phyloP scores from a whole-genome alignment of 2,888 invertebrate genomes.

The Psylliodes chrysocephalus region DNA sequence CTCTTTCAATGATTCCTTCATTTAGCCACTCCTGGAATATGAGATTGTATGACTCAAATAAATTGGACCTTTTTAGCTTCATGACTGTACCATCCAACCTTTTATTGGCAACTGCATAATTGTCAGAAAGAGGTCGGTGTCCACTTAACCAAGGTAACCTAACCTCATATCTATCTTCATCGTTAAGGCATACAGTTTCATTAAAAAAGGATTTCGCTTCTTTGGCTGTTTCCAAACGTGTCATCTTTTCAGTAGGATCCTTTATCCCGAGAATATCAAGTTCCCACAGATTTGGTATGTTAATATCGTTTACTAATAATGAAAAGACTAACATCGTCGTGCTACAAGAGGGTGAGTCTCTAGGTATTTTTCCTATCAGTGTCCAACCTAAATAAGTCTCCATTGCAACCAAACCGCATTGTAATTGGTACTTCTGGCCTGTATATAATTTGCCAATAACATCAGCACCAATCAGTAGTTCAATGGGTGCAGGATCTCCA shows the following conservation, averaged over 20 bases:
- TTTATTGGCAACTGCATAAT: too few species aligned
- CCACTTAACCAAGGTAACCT: conserved; percentile 48
- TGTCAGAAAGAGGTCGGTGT: conserved; percentile 42
- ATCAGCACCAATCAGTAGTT: too few species aligned
- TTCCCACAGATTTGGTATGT: too few species aligned
- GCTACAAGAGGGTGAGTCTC: not conserved
- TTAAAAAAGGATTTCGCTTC: too few species aligned
- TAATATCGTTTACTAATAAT: not conserved
- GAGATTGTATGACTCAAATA: not conserved
- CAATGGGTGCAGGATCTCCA: too few species aligned
- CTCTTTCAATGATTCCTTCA: conserved; percentile 11
- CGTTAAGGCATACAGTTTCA: conserved; percentile 32
- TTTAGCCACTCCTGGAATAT: conserved; percentile 12
- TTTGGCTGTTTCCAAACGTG: too few species aligned
- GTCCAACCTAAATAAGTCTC: conserved; percentile 12
- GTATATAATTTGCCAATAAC: not conserved
- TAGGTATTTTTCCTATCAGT: not conserved
- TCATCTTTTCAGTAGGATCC: too few species aligned
- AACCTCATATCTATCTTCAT: conserved; percentile 48
- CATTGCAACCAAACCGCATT: not conserved
- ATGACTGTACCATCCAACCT: not conserved
- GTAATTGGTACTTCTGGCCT: too few species aligned
- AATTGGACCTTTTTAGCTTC: not conserved
- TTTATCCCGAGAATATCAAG: conserved; percentile 5
- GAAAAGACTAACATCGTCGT: not conserved